A percentile compares a stretch with the other conserved stretches of the same genome.
Conservation (phyloP, 2,888 invertebrate genomes). For the Molanna angustata region DNA sequence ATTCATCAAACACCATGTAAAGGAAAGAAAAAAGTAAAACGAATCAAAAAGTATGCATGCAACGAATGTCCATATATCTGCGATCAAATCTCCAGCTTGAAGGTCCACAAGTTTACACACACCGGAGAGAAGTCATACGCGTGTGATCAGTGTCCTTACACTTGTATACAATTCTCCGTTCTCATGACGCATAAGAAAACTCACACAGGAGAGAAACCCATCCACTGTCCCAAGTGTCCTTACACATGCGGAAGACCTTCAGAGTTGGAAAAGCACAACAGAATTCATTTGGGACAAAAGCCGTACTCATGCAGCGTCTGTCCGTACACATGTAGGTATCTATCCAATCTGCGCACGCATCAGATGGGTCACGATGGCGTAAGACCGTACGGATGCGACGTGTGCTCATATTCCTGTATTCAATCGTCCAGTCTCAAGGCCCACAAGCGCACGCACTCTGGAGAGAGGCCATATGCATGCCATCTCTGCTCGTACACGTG, state of each 20-base stretch:
- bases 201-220: not conserved
- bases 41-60: too few relatives aligned
- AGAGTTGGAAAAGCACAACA: not conserved
- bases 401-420: not conserved
- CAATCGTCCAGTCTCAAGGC: not conserved
- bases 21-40: too few relatives aligned
- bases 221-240: not conserved
- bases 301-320: not conserved
- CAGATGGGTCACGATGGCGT: not conserved
- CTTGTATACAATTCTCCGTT: not conserved
- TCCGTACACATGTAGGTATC: not conserved
- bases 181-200: not conserved
- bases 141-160: not conserved
- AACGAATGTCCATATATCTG: not conserved
- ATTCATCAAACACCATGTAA: too few relatives aligned
- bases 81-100: not conserved
- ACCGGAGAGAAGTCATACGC: not conserved
- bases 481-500: constrained; percentile 1
- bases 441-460: not conserved
- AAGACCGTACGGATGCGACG: not conserved
- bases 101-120: not conserved
- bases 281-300: not conserved
- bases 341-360: not conserved
- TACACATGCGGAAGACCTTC: not conserved
- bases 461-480: not conserved